Base-by-base conservation (phyloP, 2,888 invertebrate species). In the Xestia rhomboidea region DNA sequence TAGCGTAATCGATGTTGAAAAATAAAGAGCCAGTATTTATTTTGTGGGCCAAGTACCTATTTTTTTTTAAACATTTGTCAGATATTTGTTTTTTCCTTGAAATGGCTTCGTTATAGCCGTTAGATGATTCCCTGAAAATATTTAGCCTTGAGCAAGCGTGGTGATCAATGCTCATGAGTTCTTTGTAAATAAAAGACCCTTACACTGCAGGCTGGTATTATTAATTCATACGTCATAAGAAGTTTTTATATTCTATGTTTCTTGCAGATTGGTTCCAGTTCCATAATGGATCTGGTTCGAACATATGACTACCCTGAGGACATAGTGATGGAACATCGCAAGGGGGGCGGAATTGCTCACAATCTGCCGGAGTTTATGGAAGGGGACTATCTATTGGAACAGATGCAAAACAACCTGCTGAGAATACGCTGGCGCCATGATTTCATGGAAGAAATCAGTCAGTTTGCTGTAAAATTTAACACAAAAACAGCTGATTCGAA, bases 231-330 rank as follows among this genome's bases (percentile, higher is more conserved):
- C n/a, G n/a, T n/a, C 8, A 64, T 15, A 7, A n/a, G 41, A 64
- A 34, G 15, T 41, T 41, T 38, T 64, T 30, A 41, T 21, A 27
- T 70, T 54, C 18, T 8, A 57, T n/a, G 41, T 41, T 70, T 60
- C 44, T 93, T 97, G 0, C 97, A 98, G 97, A 96, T 98, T 88
- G 98, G 98, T 8, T 97, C 97, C 13, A 97, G 97, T 82, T 97
- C 97, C 81, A 97, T 63, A 38, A 49, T 76, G 18, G 99, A 99
- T 92, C 99, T 99, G 96, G 99, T 99, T 79, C 97, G 99, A 73
- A 99, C 99, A 0, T 99, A 99, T 95, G 99, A 99, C 95, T 99
- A 98, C 93, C 97, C 97, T 81, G 99, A 99, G 94, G 99, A 99
- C 93, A 97, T 99, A 77, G 97, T 99, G 13, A 99, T 99, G 0